Conservation (phyloP, 2,113 vertebrate genomes). For the Aplodontia rufa region DNA sequence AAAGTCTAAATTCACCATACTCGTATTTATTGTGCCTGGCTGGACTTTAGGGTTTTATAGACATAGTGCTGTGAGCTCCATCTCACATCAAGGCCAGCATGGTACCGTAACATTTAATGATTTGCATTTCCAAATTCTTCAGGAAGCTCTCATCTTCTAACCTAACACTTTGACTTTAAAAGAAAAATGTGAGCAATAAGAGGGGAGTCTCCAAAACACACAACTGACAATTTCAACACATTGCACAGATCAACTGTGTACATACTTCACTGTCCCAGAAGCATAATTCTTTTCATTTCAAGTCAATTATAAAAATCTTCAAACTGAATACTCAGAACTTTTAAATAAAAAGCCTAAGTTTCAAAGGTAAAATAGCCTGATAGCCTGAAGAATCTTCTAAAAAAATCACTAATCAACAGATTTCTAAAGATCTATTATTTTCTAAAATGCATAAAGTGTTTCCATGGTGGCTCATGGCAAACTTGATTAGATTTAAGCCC, state of each 20-base stretch:
- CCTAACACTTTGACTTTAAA: not conserved
- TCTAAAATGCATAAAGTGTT: slow-evolving; percentile 28
- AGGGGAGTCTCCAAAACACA: not conserved
- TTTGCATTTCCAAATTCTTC: slow-evolving; percentile 17
- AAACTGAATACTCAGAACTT: not conserved
- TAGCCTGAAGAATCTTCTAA: not conserved
- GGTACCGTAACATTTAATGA: not conserved
- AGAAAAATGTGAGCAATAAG: slow-evolving; percentile 36
- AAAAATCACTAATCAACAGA: not conserved
- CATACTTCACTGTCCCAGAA: not conserved
- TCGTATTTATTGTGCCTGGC: slow-evolving; percentile 10
- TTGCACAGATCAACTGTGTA: not conserved
- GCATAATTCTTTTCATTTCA: slow-evolving; percentile 2
- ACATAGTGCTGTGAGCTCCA: not conserved
- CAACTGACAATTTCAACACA: slow-evolving; percentile 27
- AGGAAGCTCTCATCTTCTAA: slow-evolving; percentile 12
- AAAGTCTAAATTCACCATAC: not conserved
- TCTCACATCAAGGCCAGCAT: not conserved
- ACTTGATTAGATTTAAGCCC: not conserved
- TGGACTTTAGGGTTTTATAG: slow-evolving; percentile 1
- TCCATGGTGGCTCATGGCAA: slow-evolving; percentile 31
- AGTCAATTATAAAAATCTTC: slow-evolving; percentile 32
- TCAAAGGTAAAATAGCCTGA: slow-evolving; percentile 31
- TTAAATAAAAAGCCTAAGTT: slow-evolving; percentile 37
- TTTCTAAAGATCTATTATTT: slow-evolving; percentile 41